Percentiles rank a stretch among this genome's conserved stretches.
phyloP scores from a whole-genome alignment of 1,140 invertebrate species.

The Nixonia krombeini region DNA sequence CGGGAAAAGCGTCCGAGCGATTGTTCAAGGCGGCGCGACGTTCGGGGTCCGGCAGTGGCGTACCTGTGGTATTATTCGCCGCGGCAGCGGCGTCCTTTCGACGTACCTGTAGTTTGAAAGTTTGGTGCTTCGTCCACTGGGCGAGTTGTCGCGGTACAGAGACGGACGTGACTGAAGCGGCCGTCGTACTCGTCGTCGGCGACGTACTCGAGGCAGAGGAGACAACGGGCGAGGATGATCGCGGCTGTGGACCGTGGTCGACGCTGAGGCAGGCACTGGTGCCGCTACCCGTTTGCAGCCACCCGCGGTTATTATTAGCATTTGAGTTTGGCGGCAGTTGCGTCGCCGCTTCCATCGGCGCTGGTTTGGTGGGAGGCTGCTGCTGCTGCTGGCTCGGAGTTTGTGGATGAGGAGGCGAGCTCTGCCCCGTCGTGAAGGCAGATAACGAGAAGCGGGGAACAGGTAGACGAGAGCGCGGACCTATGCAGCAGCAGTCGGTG shows the following conservation, averaged over 20 bases:
- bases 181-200: conserved; percentile 11
- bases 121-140: conserved; percentile 68
- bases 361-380: conserved; percentile 15
- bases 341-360: conserved; percentile 34
- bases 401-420: conserved; percentile 24
- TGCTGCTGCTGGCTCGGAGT: conserved; percentile 8
- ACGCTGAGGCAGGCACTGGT: conserved; percentile 26
- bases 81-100: neutral
- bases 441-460: conserved; percentile 52
- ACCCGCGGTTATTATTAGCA: conserved; percentile 68
- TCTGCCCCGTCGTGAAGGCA: conserved; percentile 7
- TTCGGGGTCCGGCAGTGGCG: too few species aligned
- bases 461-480: conserved; percentile 60
- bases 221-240: conserved; percentile 49
- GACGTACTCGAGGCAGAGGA: conserved; percentile 57
- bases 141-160: conserved; percentile 65
- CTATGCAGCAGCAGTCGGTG: conserved; percentile 66
- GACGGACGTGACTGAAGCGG: conserved; percentile 38
- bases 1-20: too few species aligned
- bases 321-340: conserved; percentile 57
- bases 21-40: too few species aligned
- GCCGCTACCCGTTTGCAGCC: conserved; percentile 55
- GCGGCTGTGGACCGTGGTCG: conserved; percentile 40
- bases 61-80: too few species aligned
- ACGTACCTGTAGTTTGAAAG: conserved; percentile 64